phyloP scores from a whole-genome alignment of 2,797 vertebrate genomes.

The Novumbra hubbsi region DNA sequence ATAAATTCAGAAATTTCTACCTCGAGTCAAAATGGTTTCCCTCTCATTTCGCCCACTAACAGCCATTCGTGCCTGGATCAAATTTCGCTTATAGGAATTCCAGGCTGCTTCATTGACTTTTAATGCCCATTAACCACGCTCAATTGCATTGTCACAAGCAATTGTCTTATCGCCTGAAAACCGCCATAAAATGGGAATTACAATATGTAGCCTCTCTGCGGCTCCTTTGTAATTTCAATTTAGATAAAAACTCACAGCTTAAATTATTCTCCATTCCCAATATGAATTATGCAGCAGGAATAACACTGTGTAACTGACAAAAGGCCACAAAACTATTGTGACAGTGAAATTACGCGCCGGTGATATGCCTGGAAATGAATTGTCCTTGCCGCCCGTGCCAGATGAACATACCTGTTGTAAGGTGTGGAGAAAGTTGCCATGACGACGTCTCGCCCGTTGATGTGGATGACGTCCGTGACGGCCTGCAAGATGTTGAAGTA shows the following conservation, averaged over 20 bases:
- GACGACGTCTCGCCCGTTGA: constrained; percentile 92
- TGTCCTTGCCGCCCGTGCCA: constrained; percentile 7
- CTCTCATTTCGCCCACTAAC: constrained; percentile 53
- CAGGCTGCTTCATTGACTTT: constrained; percentile 64
- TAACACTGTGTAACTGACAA: constrained; percentile 51
- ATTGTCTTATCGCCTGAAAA: constrained; percentile 76
- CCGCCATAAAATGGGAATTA: constrained; percentile 68
- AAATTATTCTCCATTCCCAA: constrained; percentile 22
- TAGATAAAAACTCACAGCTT: constrained; percentile 55
- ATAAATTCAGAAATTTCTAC: constrained; percentile 39
- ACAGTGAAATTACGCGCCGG: constrained; percentile 53
- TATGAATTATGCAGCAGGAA: constrained; percentile 38
- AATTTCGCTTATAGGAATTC: constrained; percentile 62
- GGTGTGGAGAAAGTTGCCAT: constrained; percentile 98
- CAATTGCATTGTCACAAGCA: constrained; percentile 76
- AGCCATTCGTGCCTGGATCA: constrained; percentile 59
- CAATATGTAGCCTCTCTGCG: constrained; percentile 62
- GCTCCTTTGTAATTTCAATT: constrained; percentile 72
- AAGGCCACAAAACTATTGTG: constrained; percentile 50
- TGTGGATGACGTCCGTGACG: constrained; percentile 91
- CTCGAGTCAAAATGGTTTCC: constrained; percentile 48
- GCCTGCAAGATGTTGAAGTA: constrained; percentile 99
- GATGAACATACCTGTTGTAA: constrained; percentile 75
- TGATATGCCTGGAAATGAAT: constrained; percentile 33
- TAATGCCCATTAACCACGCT: constrained; percentile 72